Evolutionary conservation across 2,888 invertebrate species (phyloP).

Genomic region (Drosophila paramelanica): DNA sequence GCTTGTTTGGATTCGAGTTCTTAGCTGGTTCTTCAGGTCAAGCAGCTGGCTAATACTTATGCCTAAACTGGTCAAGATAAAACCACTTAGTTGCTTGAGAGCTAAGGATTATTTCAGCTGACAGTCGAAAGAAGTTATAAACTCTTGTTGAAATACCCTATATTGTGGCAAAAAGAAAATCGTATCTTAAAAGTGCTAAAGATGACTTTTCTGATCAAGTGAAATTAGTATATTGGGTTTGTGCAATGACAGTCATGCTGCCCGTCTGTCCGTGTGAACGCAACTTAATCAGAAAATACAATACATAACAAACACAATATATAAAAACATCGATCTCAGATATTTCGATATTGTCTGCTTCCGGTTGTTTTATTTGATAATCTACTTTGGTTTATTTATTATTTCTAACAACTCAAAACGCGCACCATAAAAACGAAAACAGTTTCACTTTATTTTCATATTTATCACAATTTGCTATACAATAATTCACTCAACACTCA

Average conservation of each 20-base stretch:
- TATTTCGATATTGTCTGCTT: not conserved
- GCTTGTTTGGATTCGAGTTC: slow-evolving; percentile 2
- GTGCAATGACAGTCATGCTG: too few species aligned
- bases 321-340: too few species aligned
- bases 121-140: not conserved
- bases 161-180: too few species aligned
- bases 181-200: too few species aligned
- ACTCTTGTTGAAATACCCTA: too few species aligned
- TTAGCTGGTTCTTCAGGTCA: slow-evolving; percentile 18
- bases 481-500: slow-evolving; percentile 15
- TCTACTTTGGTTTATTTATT: not conserved
- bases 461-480: slow-evolving; percentile 30
- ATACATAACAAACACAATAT: too few species aligned
- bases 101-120: not conserved
- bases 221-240: too few species aligned
- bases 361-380: not conserved
- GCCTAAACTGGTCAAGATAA: slow-evolving; percentile 3
- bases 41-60: slow-evolving; percentile 1
- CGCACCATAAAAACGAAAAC: not conserved
- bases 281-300: too few species aligned
- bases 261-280: too few species aligned
- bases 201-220: too few species aligned
- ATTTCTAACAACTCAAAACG: not conserved
- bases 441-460: not conserved
- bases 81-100: not conserved